Evolutionary conservation across 2,113 vertebrate genomes (phyloP).

Genomic region (Mormoops blainvillei): DNA sequence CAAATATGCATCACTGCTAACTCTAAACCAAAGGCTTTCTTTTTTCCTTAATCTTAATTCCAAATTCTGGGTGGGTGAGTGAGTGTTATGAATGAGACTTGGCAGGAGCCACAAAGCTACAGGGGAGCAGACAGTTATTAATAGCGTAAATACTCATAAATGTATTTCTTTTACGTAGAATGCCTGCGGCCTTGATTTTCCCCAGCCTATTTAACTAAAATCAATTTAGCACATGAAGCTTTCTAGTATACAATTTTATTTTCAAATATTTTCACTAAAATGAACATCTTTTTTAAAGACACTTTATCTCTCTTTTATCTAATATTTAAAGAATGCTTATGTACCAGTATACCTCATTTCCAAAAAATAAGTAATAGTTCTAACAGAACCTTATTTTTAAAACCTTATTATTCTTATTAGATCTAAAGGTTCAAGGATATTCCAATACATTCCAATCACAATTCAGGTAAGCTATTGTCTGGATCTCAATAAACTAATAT

Average conservation of each 20-base stretch:
- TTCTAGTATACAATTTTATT: background rate
- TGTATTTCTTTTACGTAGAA: conserved; percentile 36
- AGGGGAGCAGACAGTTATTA: background rate
- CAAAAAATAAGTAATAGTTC: background rate
- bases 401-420: background rate
- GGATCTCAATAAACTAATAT: background rate
- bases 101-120: background rate
- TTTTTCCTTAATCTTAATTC: conserved; percentile 18
- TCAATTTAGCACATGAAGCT: conserved; percentile 18
- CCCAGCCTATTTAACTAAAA: background rate
- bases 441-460: background rate
- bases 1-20: background rate
- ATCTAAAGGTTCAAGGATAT: background rate
- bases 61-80: background rate
- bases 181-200: background rate
- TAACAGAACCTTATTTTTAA: background rate
- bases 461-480: background rate
- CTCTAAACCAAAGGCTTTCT: background rate
- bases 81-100: background rate
- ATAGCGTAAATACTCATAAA: background rate
- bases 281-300: background rate
- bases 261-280: background rate
- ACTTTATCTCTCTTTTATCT: background rate
- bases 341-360: background rate
- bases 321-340: background rate